These are phyloP conservation scores for Papilio glaucus DNA, from an alignment of 1,140 invertebrate species.

Conservation along the genomic window DNA sequence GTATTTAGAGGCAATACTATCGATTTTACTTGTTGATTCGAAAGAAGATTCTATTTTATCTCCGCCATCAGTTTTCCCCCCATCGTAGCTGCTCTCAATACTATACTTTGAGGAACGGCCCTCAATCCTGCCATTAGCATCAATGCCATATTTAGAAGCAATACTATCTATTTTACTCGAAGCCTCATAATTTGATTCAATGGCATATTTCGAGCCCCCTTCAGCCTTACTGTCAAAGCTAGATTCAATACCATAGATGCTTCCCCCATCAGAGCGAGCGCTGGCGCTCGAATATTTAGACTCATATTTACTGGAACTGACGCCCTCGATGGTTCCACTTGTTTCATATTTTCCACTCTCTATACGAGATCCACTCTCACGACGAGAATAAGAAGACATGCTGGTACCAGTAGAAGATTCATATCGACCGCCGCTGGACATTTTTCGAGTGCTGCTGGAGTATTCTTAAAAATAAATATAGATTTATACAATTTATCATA, in stretches of 20 bases:
- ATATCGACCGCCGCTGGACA: constrained; percentile 80
- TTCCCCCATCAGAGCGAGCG: constrained; percentile 58
- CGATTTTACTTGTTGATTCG: constrained; percentile 67
- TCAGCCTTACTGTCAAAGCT: constrained; percentile 51
- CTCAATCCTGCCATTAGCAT: constrained; percentile 57
- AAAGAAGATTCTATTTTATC: constrained; percentile 70
- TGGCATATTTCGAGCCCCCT: constrained; percentile 39
- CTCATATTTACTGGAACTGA: constrained; percentile 60
- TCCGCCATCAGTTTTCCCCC: constrained; percentile 60
- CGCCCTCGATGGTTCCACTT: constrained; percentile 61
- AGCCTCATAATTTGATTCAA: constrained; percentile 54
- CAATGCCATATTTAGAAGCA: constrained; percentile 69
- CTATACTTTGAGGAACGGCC: constrained; percentile 62
- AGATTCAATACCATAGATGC: constrained; percentile 63
- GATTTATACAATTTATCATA: neutral
- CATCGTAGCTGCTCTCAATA: constrained; percentile 58
- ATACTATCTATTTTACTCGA: constrained; percentile 71
- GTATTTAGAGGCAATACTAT: constrained; percentile 73
- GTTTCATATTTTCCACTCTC: constrained; percentile 65
- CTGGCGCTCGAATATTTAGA: constrained; percentile 66
- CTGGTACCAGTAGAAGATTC: constrained; percentile 76
- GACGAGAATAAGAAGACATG: constrained; percentile 63
- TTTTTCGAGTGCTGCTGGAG: constrained; percentile 82
- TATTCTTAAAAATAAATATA: constrained; percentile 80
- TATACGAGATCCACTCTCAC: constrained; percentile 68